These are phyloP conservation scores for Cuniculus paca DNA, from an alignment of 2,797 vertebrate genomes.

Conservation along the genomic window DNA sequence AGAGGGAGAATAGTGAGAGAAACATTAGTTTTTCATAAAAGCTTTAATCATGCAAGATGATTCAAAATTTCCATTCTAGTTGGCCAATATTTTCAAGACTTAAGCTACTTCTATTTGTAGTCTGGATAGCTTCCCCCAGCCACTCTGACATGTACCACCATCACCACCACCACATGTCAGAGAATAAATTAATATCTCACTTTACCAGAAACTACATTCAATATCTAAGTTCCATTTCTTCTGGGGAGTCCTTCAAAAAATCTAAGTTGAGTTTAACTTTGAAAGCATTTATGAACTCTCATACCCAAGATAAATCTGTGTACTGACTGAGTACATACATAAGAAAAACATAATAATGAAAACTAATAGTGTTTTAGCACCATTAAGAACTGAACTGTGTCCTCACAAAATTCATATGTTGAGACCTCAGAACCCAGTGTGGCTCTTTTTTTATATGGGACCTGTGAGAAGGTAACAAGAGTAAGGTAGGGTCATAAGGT, in stretches of 20 bases:
- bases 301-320: constrained; percentile 17
- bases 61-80: constrained; percentile 7
- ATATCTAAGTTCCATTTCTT: constrained; percentile 2
- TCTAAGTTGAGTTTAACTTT: constrained; percentile 38
- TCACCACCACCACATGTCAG: background rate
- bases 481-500: background rate
- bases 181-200: background rate
- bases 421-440: background rate
- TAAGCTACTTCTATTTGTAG: background rate
- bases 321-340: background rate
- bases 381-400: background rate
- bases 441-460: background rate
- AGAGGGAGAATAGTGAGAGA: constrained; percentile 12
- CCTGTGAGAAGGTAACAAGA: background rate
- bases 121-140: background rate
- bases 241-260: background rate
- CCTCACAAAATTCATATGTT: background rate
- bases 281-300: background rate
- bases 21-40: constrained; percentile 34
- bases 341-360: constrained; percentile 16
- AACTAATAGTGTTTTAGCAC: background rate
- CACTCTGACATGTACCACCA: background rate
- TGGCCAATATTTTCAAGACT: constrained; percentile 46
- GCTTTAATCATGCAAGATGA: constrained; percentile 46
- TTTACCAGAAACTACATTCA: background rate